Evolutionary conservation across 2,888 invertebrate species (phyloP).

Genomic region (Cantharis lateralis): DNA sequence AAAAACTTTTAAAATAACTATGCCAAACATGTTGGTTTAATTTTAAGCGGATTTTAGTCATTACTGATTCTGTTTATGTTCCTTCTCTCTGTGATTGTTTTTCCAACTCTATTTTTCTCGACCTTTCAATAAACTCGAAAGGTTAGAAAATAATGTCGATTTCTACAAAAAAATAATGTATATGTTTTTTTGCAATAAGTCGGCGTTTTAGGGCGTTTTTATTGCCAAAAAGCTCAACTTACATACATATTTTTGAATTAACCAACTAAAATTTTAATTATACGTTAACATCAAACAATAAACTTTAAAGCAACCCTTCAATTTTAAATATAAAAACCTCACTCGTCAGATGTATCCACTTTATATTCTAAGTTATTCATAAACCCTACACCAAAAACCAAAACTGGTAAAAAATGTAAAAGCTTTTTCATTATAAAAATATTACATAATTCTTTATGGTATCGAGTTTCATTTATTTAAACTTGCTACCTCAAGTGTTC

Average conservation of each 20-base stretch:
- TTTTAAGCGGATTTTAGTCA: not conserved
- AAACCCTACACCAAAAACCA: not conserved
- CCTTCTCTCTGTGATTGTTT: not conserved
- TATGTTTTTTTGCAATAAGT: not conserved
- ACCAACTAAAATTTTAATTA: not conserved
- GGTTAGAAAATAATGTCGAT: not conserved
- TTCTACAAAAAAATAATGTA: not conserved
- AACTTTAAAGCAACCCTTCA: not conserved
- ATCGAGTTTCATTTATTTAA: not conserved
- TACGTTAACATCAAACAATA: not conserved
- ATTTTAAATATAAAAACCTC: not conserved
- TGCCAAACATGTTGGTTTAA: not conserved
- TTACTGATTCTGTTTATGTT: not conserved
- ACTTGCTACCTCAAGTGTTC: not conserved
- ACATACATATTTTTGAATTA: not conserved
- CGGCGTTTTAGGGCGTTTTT: not conserved
- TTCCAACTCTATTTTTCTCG: not conserved
- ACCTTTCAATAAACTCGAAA: not conserved
- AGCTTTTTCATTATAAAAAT: not conserved
- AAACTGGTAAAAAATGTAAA: not conserved
- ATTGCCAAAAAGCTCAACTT: not conserved
- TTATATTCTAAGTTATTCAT: not conserved
- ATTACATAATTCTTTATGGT: not conserved
- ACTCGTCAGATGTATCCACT: not conserved
- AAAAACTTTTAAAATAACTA: not conserved